These are phyloP conservation scores for Reticulitermes speratus DNA, from an alignment of 1,140 invertebrate genomes.

Conservation along the genomic window DNA sequence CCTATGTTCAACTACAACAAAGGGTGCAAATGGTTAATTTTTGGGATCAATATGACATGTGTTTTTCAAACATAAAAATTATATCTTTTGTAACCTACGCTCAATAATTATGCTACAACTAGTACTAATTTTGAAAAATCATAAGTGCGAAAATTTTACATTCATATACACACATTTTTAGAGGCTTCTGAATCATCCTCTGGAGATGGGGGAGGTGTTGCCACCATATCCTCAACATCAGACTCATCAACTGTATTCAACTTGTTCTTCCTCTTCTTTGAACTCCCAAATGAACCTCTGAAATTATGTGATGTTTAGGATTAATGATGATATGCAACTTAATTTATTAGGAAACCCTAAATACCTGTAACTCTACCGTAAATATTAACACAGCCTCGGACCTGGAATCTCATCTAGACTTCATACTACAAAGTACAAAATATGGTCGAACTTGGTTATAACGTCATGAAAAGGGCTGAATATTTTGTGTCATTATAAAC, in stretches of 20 bases:
- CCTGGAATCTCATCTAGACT: too few species aligned
- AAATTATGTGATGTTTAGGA: not conserved
- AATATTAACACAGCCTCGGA: not conserved
- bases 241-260: constrained; percentile 44
- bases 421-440: too few species aligned
- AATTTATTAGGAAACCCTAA: not conserved
- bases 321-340: not conserved
- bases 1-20: too few species aligned
- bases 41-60: not conserved
- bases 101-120: too few species aligned
- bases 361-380: not conserved
- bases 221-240: constrained; percentile 44
- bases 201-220: constrained; percentile 39
- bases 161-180: constrained; percentile 33
- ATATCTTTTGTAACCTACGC: too few species aligned
- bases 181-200: constrained; percentile 40
- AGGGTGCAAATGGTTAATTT: not conserved
- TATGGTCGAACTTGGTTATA: too few species aligned
- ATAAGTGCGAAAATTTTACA: not conserved
- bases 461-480: too few species aligned
- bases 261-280: constrained; percentile 31
- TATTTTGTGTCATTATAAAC: too few species aligned
- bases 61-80: too few species aligned
- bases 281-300: not conserved
- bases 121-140: too few species aligned